Conservation (phyloP, 2,888 invertebrate genomes). For the Darwinula stevensoni region DNA sequence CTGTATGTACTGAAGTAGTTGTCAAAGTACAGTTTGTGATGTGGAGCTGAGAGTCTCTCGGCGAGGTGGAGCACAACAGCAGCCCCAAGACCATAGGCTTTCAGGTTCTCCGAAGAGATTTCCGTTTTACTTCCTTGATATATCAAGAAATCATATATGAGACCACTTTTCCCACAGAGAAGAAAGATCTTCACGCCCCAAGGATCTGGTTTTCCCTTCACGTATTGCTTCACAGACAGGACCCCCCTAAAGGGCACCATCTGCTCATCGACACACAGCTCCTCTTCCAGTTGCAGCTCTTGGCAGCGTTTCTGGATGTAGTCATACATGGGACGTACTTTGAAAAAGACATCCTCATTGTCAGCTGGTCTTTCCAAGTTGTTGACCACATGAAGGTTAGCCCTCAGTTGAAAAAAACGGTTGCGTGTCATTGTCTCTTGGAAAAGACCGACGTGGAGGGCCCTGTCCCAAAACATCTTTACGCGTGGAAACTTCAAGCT, state of each 20-base stretch:
- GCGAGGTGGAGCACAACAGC: conserved; percentile 9
- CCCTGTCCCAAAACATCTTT: too few relatives aligned
- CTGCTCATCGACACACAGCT: conserved; percentile 12
- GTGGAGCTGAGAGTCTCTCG: conserved; percentile 3
- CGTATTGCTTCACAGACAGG: conserved; percentile 12
- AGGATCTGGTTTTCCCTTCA: conserved; percentile 13
- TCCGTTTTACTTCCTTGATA: conserved; percentile 15
- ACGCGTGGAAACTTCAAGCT: too few relatives aligned
- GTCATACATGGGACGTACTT: conserved; percentile 11
- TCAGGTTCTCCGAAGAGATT: conserved; percentile 8
- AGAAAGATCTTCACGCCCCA: conserved; percentile 12
- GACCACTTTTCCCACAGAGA: conserved; percentile 11
- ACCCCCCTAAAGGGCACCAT: conserved; percentile 13
- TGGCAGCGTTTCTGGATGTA: conserved; percentile 9
- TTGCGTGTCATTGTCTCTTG: conserved; percentile 8
- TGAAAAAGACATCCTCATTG: conserved; percentile 10
- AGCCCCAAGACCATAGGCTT: conserved; percentile 10
- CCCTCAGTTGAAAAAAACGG: conserved; percentile 8
- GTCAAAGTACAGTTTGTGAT: conserved; percentile 8
- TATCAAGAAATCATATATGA: conserved; percentile 12
- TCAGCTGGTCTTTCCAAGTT: conserved; percentile 7
- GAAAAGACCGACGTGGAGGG: too few relatives aligned
- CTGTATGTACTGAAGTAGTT: conserved; percentile 10
- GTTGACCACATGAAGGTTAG: conserved; percentile 9
- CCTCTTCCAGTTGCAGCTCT: conserved; percentile 22